Percentiles rank a stretch among this genome's conserved stretches.
Conservation (phyloP, 2,888 invertebrate species). For the Idaea biselata region DNA sequence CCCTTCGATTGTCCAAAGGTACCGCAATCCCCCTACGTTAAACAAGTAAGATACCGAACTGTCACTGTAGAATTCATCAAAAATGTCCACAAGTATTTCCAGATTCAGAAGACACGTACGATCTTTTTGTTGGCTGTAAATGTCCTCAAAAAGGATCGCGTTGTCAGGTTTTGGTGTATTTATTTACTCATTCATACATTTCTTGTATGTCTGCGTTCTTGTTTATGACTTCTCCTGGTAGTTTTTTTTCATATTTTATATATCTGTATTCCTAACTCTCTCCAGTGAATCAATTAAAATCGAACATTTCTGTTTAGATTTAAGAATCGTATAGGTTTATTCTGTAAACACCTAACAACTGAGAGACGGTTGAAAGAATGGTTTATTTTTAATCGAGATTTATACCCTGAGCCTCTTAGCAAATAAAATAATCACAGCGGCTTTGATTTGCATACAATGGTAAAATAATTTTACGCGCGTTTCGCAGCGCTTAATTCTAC, state of each 20-base stretch:
- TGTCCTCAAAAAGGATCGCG: constrained; percentile 52
- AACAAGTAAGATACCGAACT: constrained; percentile 41
- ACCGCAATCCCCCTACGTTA: constrained; percentile 21
- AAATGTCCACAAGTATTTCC: constrained; percentile 55
- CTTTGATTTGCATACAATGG: constrained; percentile 80
- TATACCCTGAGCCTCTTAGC: constrained; percentile 76
- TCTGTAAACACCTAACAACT: constrained; percentile 61
- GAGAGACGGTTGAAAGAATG: constrained; percentile 44
- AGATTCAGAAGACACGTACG: constrained; percentile 55
- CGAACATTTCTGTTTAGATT: constrained; percentile 26
- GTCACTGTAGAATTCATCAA: constrained; percentile 57
- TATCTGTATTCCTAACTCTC: constrained; percentile 45
- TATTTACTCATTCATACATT: constrained; percentile 65
- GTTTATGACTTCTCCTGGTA: constrained; percentile 42
- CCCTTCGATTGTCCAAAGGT: constrained; percentile 10
- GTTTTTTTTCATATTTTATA: constrained; percentile 34
- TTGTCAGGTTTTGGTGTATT: constrained; percentile 63
- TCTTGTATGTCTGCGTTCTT: constrained; percentile 54
- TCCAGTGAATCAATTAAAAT: constrained; percentile 37
- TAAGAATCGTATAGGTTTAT: constrained; percentile 30
- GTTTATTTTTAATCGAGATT: constrained; percentile 69
- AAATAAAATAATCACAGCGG: constrained; percentile 80
- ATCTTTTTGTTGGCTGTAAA: constrained; percentile 63
- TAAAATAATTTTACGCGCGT: constrained; percentile 82
- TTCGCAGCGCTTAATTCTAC: constrained; percentile 79